Evolutionary conservation across 2,113 vertebrate genomes (phyloP).

Genomic region (Beaufortia kweichowensis): DNA sequence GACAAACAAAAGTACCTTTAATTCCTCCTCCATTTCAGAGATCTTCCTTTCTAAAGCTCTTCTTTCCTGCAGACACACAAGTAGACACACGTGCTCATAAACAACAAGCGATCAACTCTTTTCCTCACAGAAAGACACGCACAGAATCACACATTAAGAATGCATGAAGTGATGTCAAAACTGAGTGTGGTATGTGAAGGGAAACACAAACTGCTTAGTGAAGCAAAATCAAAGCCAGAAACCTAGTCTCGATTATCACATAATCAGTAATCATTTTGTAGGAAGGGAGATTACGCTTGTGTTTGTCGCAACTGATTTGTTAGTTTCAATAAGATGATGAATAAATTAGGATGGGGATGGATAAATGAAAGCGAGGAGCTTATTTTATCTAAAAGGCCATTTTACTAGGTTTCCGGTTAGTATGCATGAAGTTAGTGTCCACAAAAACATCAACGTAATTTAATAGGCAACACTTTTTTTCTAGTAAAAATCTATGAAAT

Average conservation of each 20-base stretch:
- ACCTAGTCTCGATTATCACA: neutral
- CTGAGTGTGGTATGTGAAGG: slow-evolving; percentile 1
- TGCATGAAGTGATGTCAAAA: slow-evolving; percentile 9
- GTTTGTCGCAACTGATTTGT: neutral
- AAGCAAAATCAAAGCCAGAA: slow-evolving; percentile 4
- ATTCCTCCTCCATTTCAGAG: slow-evolving; percentile 99
- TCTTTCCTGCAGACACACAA: slow-evolving; percentile 84
- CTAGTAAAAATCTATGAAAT: no score
- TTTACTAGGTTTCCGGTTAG: no score
- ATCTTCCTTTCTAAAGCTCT: slow-evolving; percentile 99
- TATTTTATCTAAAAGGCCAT: no score
- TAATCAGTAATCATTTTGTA: neutral
- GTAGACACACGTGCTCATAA: slow-evolving; percentile 10
- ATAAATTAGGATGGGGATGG: no score
- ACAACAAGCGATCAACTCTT: slow-evolving; percentile 3
- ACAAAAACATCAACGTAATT: no score
- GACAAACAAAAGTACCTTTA: slow-evolving; percentile 81
- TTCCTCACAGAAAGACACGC: neutral
- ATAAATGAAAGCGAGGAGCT: no score
- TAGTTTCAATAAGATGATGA: no score
- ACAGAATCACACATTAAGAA: slow-evolving; percentile 10
- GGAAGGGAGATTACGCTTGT: neutral
- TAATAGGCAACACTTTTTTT: no score
- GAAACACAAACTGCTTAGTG: slow-evolving; percentile 36
- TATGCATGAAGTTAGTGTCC: no score